A percentile compares a stretch with the other conserved stretches of the same genome.
These are phyloP conservation scores for Notothenia rossii DNA, from an alignment of 2,113 vertebrate species.

Conservation along the genomic window DNA sequence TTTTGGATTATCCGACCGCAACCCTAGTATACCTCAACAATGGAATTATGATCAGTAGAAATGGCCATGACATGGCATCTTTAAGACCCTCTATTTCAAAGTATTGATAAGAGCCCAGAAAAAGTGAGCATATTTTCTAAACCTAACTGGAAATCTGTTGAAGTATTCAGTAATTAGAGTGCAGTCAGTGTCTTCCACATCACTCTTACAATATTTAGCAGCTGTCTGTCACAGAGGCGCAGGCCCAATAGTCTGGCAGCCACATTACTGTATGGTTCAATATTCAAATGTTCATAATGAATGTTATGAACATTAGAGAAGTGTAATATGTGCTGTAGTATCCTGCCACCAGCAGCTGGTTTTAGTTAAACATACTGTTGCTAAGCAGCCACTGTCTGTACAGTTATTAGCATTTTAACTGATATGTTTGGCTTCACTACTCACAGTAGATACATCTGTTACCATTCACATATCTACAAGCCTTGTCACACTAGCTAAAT, in stretches of 20 bases:
- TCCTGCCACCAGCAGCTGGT: background rate
- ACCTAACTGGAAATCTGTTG: background rate
- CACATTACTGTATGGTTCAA: background rate
- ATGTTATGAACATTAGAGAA: background rate
- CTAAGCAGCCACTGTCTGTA: background rate
- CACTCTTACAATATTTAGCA: background rate
- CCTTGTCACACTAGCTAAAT: too few species aligned
- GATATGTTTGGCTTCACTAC: background rate
- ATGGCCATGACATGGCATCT: too few species aligned
- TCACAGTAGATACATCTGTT: background rate
- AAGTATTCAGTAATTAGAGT: background rate
- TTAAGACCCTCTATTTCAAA: too few species aligned
- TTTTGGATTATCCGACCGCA: too few species aligned
- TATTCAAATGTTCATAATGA: background rate
- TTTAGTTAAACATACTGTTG: background rate
- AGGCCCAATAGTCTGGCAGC: background rate
- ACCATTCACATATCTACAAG: background rate
- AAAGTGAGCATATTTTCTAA: conserved; percentile 6
- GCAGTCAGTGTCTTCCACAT: conserved; percentile 1
- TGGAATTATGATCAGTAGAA: too few species aligned
- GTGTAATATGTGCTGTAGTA: background rate
- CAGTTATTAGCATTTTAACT: background rate
- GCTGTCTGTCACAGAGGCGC: background rate
- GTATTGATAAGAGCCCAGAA: too few species aligned
- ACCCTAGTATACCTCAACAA: too few species aligned